phyloP scores from a whole-genome alignment of 2,113 vertebrate genomes.

The Parotia lawesii region DNA sequence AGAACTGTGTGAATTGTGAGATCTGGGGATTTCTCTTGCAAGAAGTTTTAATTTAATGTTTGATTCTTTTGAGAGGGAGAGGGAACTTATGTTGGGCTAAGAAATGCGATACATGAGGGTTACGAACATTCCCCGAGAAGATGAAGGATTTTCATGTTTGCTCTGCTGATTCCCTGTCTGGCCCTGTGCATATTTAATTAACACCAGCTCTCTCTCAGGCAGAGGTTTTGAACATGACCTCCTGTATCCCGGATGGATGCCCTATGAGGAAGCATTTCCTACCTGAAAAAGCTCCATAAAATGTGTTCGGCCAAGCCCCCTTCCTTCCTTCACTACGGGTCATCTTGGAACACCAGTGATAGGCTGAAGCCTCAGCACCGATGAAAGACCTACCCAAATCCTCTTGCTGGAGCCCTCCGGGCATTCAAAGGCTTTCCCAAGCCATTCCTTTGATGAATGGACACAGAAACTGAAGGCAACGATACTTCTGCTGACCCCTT shows the following conservation, averaged over 20 bases:
- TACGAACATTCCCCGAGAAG: not conserved
- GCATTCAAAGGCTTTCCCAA: not conserved
- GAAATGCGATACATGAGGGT: not conserved
- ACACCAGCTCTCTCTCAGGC: not conserved
- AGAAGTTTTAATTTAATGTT: slow-evolving; percentile 13
- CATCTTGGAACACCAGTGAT: not conserved
- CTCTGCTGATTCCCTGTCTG: not conserved
- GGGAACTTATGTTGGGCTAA: not conserved
- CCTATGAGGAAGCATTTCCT: not conserved
- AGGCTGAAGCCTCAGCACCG: not conserved
- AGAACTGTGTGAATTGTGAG: not conserved
- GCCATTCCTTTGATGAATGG: not conserved
- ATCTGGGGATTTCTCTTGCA: not conserved
- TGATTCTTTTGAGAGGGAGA: not conserved
- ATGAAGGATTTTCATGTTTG: slow-evolving; percentile 7
- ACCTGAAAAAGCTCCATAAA: not conserved
- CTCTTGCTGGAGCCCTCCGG: not conserved
- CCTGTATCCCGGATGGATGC: not conserved
- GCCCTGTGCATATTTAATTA: not conserved
- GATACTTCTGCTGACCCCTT: not conserved
- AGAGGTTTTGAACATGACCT: not conserved
- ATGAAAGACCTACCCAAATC: not conserved
- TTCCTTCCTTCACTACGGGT: not conserved
- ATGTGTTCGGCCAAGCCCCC: accelerated
- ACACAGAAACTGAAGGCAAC: not conserved